Evolutionary conservation across 2,113 vertebrate genomes (phyloP), one percentile per base, ranked within the genome.

Genomic region (Serilophus lunatus): DNA sequence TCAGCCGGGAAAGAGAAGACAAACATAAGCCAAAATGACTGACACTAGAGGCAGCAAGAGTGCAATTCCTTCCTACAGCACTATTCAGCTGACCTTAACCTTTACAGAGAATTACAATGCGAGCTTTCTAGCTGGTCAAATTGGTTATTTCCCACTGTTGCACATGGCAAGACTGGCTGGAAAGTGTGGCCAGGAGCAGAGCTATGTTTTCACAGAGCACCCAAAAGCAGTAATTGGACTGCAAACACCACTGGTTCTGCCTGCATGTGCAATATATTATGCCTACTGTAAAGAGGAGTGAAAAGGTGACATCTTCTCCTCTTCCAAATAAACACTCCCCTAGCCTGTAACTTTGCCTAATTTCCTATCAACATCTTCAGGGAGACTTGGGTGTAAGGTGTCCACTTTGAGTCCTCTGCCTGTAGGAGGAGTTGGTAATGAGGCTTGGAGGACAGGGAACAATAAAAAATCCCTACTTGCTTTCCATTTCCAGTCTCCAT

Each of bases 241-340:
- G 36, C 40, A 88, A 57, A 42, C 8, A 8, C 22, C 66, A 22
- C 38, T 51, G 26, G 12, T 70, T 92, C 72, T 66, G 29, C 64
- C 86, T 77, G n/a, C 4, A 2, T 9, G 4, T 47, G 10, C 38
- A 82, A 28, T 5, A 12, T 17, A 2, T 70, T 80, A 51, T 31
- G 25, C 8, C 18, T 16, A 12, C 42, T 77, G 19, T 33, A 78
- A 66, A 54, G 36, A 75, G 42, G 13, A 24, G 20, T 7, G 10
- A 40, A 76, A 44, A 54, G 29, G n/a, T 35, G 4, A 1, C 63
- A 26, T 24, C 14, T 61, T 84, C 18, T 78, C 33, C 51, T 74
- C 45, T 0, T 0, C 6, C 3, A 60, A 24, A 74, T 49, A 36
- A 5, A 47, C 8, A 6, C 35, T 75, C 13, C 31, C 47, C 33